Evolutionary conservation across 1,140 invertebrate species (phyloP), one percentile per base, ranked within the genome.

Genomic region (Battus philenor): DNA sequence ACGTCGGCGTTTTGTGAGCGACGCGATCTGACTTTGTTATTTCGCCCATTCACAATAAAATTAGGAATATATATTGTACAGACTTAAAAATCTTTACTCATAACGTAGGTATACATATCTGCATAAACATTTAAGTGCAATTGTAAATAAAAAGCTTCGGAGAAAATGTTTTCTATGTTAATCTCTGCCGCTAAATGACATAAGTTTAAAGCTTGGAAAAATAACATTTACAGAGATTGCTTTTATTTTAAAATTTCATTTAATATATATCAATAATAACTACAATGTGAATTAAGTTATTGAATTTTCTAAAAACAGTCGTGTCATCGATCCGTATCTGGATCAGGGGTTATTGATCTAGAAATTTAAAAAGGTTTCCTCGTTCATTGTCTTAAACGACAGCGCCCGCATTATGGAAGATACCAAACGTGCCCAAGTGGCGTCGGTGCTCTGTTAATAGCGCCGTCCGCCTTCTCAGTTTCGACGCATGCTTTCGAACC

Each of bases 271-370:
- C 26, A 27, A 24, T 22, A 11, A 20, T 27, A 30, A 27, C 32
- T 41, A 45, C 46, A 43, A n/a, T n/a, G n/a, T n/a, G n/a, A n/a
- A n/a, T n/a, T 48, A 29, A 10, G 17, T 44, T 20, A 34, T 34
- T 49, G 44, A 49, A 43, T 39, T 47, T 36, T 8, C 41, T 44
- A 49, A 43, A 31, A 31, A 29, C 27, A 31, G 12, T 16, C 32
- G 59, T 76, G 70, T 73, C 72, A 76, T 62, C 66, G 57, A 49
- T 56, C 68, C 50, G 53, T 59, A 55, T 62, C 51, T 48, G 44
- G 65, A 68, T 58, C 48, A 68, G 68, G 53, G 74, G 73, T 73
- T 75, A 80, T 80, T 72, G 72, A 73, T 80, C 73, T 64, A 56
- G 59, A 68, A 71, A 55, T 61, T 69, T 71, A 63, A 63, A 75